Evolutionary conservation across 1,140 invertebrate genomes (phyloP).

Genomic region (Dreissena polymorpha): DNA sequence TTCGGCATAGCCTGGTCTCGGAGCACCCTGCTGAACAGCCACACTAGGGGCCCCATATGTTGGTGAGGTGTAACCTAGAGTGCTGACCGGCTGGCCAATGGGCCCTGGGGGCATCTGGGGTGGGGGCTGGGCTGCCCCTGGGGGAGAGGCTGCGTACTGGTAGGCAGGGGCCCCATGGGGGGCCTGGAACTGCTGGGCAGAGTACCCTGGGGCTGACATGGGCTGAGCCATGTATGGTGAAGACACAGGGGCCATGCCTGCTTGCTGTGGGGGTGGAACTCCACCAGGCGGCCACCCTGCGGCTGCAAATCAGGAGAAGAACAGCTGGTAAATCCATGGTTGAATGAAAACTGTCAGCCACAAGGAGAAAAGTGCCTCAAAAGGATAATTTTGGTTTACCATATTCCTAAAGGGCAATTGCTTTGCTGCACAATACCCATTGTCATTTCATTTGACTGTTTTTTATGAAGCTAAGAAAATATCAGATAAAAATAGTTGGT

Average conservation of each 20-base stretch:
- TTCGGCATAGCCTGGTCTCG: constrained; percentile 27
- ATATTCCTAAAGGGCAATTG: too few species aligned
- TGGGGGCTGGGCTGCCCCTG: background rate
- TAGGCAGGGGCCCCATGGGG: constrained; percentile 30
- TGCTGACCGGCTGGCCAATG: constrained; percentile 13
- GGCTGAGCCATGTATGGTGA: constrained; percentile 19
- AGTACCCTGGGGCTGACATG: background rate
- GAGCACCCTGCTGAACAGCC: constrained; percentile 3
- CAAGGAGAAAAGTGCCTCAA: too few species aligned
- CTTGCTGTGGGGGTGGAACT: constrained; percentile 5
- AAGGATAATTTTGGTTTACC: too few species aligned
- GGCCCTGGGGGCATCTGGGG: constrained; percentile 19
- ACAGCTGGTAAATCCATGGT: too few species aligned
- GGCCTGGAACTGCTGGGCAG: constrained; percentile 1
- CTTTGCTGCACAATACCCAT: too few species aligned
- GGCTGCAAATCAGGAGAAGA: background rate
- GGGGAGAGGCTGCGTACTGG: constrained; percentile 33
- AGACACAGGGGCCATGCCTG: constrained; percentile 19
- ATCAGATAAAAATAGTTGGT: too few species aligned
- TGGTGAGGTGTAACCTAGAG: constrained; percentile 29
- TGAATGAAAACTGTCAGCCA: too few species aligned
- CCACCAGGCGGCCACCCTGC: constrained; percentile 34
- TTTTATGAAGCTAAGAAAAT: too few species aligned
- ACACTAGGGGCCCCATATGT: constrained; percentile 33
- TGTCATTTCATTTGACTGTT: too few species aligned